Evolutionary conservation across 2,113 vertebrate species (phyloP).

Genomic region (Salminus brasiliensis): DNA sequence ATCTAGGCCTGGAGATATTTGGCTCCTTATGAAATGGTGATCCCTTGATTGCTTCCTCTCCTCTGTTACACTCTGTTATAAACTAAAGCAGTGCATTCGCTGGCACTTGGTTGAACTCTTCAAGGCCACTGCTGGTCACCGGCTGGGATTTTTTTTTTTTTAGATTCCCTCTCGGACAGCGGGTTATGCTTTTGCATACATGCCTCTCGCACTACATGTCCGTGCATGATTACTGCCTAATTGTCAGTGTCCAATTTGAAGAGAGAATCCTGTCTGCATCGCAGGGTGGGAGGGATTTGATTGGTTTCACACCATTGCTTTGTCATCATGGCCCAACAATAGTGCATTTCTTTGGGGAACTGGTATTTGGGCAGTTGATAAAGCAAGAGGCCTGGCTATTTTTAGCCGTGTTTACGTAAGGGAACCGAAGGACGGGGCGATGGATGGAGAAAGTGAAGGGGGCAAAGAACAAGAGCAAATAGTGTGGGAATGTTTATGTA

Average conservation of each 20-base stretch:
- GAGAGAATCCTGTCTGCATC: background rate
- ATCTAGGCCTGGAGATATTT: background rate
- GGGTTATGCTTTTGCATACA: background rate
- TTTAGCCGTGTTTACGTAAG: slow-evolving; percentile 69
- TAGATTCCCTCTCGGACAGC: background rate
- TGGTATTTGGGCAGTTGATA: slow-evolving; percentile 19
- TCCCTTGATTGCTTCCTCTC: background rate
- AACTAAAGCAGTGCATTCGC: background rate
- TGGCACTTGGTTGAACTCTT: background rate
- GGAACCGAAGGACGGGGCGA: slow-evolving; percentile 7
- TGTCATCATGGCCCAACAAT: background rate
- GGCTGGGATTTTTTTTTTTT: slow-evolving; percentile 13
- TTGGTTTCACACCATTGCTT: background rate
- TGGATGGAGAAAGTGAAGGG: background rate
- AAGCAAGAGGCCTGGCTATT: slow-evolving; percentile 61
- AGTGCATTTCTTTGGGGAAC: slow-evolving; percentile 5
- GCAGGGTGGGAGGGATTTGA: background rate
- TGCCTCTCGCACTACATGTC: background rate
- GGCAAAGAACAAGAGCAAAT: slow-evolving; percentile 34
- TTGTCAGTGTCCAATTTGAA: background rate
- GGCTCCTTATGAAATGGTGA: background rate
- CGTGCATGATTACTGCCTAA: background rate
- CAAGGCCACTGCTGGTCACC: background rate
- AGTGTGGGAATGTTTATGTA: slow-evolving; percentile 67
- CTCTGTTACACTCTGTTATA: background rate